A percentile compares a stretch with the other conserved stretches of the same genome.
phyloP scores from a whole-genome alignment of 2,113 vertebrate species.

The Oryzias celebensis region DNA sequence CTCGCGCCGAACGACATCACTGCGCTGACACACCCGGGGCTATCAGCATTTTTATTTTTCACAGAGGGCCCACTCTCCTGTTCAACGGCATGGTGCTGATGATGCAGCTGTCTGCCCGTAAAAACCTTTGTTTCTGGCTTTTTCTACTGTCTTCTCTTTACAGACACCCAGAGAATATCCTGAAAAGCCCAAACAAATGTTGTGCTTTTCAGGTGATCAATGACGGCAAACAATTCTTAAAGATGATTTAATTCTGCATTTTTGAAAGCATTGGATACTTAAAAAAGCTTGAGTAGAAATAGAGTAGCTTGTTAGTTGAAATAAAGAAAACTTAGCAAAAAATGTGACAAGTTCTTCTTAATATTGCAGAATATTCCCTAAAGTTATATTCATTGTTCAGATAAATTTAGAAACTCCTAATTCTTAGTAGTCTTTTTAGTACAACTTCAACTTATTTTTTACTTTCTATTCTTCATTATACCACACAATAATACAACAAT shows the following conservation, averaged over 20 bases:
- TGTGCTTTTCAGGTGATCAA: not conserved
- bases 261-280: too few species aligned
- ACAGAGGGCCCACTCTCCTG: constrained; percentile 49
- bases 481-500: too few species aligned
- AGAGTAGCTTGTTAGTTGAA: too few species aligned
- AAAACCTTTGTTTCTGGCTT: constrained; percentile 21
- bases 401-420: too few species aligned
- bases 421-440: too few species aligned
- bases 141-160: constrained; percentile 13
- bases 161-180: not conserved
- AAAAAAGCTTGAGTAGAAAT: too few species aligned
- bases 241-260: constrained; percentile 8
- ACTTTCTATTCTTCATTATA: too few species aligned
- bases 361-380: too few species aligned
- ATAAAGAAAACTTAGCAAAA: too few species aligned
- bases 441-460: too few species aligned
- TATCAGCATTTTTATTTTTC: constrained; percentile 57
- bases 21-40: constrained; percentile 45
- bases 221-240: not conserved
- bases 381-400: too few species aligned
- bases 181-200: not conserved
- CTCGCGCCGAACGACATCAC: constrained; percentile 3
- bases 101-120: constrained; percentile 38
- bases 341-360: too few species aligned
- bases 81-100: constrained; percentile 43